These are phyloP conservation scores for Coracopsis vasa DNA, from an alignment of 2,113 vertebrate species.

Conservation along the genomic window DNA sequence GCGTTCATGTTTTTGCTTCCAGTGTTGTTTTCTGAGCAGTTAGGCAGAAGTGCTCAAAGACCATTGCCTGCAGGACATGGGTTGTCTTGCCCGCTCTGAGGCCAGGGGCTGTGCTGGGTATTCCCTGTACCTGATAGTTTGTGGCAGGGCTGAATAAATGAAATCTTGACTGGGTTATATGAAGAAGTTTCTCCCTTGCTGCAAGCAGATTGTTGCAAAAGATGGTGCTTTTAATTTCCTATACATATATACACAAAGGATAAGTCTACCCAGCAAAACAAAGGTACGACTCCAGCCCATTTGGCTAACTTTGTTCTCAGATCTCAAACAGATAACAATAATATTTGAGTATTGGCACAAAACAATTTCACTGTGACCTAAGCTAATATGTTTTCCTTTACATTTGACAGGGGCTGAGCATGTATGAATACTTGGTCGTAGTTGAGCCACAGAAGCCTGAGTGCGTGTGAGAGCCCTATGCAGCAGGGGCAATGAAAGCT, in stretches of 20 bases:
- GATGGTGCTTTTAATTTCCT: not conserved
- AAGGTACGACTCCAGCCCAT: not conserved
- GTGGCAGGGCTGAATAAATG: not conserved
- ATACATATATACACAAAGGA: not conserved
- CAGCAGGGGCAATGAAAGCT: not conserved
- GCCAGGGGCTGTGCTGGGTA: not conserved
- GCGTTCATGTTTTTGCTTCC: not conserved
- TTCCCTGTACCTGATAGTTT: not conserved
- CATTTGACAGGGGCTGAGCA: not conserved
- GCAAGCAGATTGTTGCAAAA: not conserved
- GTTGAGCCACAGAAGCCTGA: not conserved
- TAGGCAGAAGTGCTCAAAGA: not conserved
- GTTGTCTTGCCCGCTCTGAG: not conserved
- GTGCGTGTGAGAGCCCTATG: not conserved
- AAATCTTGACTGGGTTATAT: not conserved
- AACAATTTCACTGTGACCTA: not conserved
- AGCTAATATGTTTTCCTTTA: not conserved
- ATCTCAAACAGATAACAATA: not conserved
- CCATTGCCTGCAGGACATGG: not conserved
- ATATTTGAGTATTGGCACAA: not conserved
- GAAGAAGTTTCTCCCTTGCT: not conserved
- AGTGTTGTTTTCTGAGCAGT: not conserved
- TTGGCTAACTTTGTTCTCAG: not conserved
- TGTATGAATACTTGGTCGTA: fast-evolving
- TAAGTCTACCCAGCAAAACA: not conserved